These are phyloP conservation scores for Eupithecia insigniata DNA, from an alignment of 2,888 invertebrate species.

Conservation along the genomic window DNA sequence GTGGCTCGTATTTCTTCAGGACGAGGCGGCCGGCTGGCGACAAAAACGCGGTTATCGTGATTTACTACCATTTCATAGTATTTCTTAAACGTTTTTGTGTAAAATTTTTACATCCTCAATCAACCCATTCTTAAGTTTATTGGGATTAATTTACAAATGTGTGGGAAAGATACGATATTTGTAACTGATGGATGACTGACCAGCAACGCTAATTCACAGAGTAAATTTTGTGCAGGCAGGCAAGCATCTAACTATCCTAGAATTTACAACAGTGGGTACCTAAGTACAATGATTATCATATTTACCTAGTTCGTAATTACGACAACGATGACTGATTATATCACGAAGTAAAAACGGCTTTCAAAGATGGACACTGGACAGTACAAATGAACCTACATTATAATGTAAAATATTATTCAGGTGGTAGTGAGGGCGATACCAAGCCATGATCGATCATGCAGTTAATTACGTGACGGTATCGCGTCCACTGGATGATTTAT, in stretches of 20 bases:
- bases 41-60: constrained; percentile 20
- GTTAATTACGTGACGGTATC: constrained; percentile 77
- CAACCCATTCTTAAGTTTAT: constrained; percentile 11
- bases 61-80: constrained; percentile 21
- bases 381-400: neutral
- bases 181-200: neutral
- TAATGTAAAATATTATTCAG: constrained; percentile 7
- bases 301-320: neutral
- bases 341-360: neutral
- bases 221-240: neutral
- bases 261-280: too few relatives aligned
- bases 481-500: constrained; percentile 71
- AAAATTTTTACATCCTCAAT: neutral
- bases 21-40: constrained; percentile 17
- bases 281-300: neutral
- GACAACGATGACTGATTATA: constrained; percentile 6
- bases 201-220: neutral
- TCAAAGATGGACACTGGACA: neutral
- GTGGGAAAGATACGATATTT: neutral
- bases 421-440: constrained; percentile 42
- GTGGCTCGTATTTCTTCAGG: constrained; percentile 33
- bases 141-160: neutral
- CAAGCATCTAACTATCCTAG: neutral
- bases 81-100: constrained; percentile 12
- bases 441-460: constrained; percentile 70